phyloP scores from a whole-genome alignment of 1,140 invertebrate genomes.

The Drosophila sp. region DNA sequence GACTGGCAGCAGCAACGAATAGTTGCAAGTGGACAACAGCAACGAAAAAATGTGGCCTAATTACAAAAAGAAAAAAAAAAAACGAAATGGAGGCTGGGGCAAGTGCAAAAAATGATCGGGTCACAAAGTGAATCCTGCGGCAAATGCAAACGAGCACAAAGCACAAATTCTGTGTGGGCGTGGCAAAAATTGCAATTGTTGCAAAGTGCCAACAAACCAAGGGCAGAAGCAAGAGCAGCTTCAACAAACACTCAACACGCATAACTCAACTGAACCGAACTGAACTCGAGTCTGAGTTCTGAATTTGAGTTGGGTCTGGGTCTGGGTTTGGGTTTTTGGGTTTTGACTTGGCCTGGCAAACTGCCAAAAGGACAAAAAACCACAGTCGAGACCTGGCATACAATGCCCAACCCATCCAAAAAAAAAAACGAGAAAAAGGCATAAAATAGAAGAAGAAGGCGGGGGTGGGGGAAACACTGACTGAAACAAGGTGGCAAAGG shows the following conservation, averaged over 20 bases:
- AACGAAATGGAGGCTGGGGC: neutral
- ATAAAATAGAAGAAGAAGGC: neutral
- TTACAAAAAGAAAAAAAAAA: conserved; percentile 39
- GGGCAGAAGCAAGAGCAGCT: conserved; percentile 21
- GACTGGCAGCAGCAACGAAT: neutral
- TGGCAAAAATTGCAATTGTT: conserved; percentile 61
- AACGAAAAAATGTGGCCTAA: conserved; percentile 41
- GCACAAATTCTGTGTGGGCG: conserved; percentile 31
- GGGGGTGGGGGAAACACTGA: conserved; percentile 32
- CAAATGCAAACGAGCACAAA: conserved; percentile 17
- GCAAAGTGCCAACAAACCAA: conserved; percentile 42
- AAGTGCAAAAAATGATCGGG: conserved; percentile 38
- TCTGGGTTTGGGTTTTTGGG: neutral
- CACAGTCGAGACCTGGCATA: conserved; percentile 8
- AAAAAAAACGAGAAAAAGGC: neutral
- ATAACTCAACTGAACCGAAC: conserved; percentile 66
- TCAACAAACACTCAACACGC: conserved; percentile 45
- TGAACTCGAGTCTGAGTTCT: conserved; percentile 50
- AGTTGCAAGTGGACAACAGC: conserved; percentile 1
- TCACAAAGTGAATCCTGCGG: conserved; percentile 57
- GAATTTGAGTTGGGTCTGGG: conserved; percentile 5
- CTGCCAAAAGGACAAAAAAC: conserved; percentile 51
- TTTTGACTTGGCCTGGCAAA: conserved; percentile 46
- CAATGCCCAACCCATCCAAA: neutral
- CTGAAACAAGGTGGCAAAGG: conserved; percentile 51